phyloP scores from a whole-genome alignment of 2,888 invertebrate genomes.

The Cryptophagus acutangulus region DNA sequence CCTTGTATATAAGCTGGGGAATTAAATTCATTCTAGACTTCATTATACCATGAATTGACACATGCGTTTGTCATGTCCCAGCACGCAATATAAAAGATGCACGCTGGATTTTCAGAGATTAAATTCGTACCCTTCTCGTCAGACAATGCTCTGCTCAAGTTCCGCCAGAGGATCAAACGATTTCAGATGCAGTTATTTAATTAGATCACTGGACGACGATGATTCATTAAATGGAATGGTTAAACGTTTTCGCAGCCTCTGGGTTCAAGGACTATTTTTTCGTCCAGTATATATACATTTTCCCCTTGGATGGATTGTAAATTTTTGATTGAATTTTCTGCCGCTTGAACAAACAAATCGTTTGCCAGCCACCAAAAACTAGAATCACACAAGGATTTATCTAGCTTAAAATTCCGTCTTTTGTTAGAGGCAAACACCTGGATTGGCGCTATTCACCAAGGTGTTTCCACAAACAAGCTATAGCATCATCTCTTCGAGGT shows the following conservation, averaged over 20 bases:
- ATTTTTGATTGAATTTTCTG: too few species aligned
- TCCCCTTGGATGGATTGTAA: too few species aligned
- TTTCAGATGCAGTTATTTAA: constrained; percentile 31
- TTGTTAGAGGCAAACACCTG: constrained; percentile 28
- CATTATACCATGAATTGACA: constrained; percentile 43
- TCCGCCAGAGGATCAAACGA: too few species aligned
- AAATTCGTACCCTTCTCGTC: constrained; percentile 27
- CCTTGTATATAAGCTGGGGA: constrained; percentile 22
- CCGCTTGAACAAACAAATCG: too few species aligned
- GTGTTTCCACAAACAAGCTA: too few species aligned
- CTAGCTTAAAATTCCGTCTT: constrained; percentile 14
- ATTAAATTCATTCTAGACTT: constrained; percentile 36
- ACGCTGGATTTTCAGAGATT: constrained; percentile 34
- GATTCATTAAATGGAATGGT: too few species aligned
- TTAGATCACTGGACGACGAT: constrained; percentile 25
- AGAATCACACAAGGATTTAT: not conserved
- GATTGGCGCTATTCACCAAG: constrained; percentile 25
- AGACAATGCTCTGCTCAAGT: constrained; percentile 17
- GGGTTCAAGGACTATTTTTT: too few species aligned
- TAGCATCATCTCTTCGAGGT: constrained; percentile 2
- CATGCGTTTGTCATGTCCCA: constrained; percentile 40
- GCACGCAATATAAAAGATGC: constrained; percentile 40
- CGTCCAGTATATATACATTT: too few species aligned
- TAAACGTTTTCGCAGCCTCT: too few species aligned
- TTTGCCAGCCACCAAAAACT: too few species aligned